These are phyloP conservation scores for Eospalax fontanierii DNA, from an alignment of 2,797 vertebrate species.

Conservation along the genomic window DNA sequence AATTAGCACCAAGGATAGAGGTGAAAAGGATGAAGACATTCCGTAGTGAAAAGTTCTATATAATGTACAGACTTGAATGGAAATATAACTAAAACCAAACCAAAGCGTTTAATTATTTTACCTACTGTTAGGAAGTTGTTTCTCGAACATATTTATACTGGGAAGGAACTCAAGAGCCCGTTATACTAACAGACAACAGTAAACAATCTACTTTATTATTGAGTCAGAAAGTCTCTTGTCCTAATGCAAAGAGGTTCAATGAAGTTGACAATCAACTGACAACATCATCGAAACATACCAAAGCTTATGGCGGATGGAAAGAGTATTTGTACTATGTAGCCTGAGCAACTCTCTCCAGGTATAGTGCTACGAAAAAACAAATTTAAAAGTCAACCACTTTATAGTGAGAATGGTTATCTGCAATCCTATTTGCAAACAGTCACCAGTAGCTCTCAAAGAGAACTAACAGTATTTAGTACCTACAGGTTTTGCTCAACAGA, in stretches of 20 bases:
- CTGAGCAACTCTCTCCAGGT: slow-evolving; percentile 85
- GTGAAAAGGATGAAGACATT: slow-evolving; percentile 78
- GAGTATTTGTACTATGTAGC: slow-evolving; percentile 85
- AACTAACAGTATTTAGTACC: slow-evolving; percentile 80
- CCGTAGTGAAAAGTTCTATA: slow-evolving; percentile 78
- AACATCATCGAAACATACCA: slow-evolving; percentile 86
- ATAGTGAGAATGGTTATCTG: slow-evolving; percentile 81
- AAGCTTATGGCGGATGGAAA: slow-evolving; percentile 84
- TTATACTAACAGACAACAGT: slow-evolving; percentile 80
- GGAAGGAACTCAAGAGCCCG: slow-evolving; percentile 88
- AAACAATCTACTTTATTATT: slow-evolving; percentile 85
- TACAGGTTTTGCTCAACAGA: slow-evolving; percentile 84
- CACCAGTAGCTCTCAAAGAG: slow-evolving; percentile 85
- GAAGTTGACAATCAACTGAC: slow-evolving; percentile 87
- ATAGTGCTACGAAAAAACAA: slow-evolving; percentile 87
- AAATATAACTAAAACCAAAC: slow-evolving; percentile 84
- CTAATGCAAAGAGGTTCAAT: slow-evolving; percentile 85
- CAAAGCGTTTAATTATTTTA: slow-evolving; percentile 84
- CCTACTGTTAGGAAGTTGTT: slow-evolving; percentile 85
- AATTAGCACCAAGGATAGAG: slow-evolving; percentile 87
- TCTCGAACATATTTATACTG: slow-evolving; percentile 80
- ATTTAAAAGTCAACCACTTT: slow-evolving; percentile 81
- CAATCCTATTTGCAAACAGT: slow-evolving; percentile 76
- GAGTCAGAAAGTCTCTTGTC: slow-evolving; percentile 81
- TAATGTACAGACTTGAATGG: slow-evolving; percentile 82